These are phyloP conservation scores for Drosophila bocki DNA, from an alignment of 1,140 invertebrate species.

Conservation along the genomic window DNA sequence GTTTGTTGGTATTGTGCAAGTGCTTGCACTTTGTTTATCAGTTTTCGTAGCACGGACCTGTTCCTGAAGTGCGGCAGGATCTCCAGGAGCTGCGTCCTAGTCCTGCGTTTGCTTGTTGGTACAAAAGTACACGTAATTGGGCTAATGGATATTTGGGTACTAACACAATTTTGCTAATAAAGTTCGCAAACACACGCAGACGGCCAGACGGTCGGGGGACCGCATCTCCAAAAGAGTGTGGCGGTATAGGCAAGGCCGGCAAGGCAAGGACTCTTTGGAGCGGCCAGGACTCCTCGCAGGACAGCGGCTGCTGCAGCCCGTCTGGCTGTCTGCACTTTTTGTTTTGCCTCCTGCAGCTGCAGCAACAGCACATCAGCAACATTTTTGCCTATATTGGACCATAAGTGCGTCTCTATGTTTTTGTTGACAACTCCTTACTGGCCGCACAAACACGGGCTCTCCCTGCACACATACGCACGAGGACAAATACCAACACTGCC, in stretches of 20 bases:
- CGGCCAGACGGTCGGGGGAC: conserved; percentile 2
- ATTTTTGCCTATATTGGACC: conserved; percentile 67
- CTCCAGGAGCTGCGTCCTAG: conserved; percentile 16
- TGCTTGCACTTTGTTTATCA: conserved; percentile 71
- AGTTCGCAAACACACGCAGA: conserved; percentile 76
- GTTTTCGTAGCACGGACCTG: conserved; percentile 28
- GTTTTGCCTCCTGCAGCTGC: conserved; percentile 51
- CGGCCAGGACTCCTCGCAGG: conserved; percentile 15
- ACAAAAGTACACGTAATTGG: conserved; percentile 82
- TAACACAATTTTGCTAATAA: conserved; percentile 83
- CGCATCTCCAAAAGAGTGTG: conserved; percentile 40
- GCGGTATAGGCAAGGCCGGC: conserved; percentile 43
- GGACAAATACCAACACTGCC: conserved; percentile 18
- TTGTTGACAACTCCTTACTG: conserved; percentile 79
- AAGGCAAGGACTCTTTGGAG: conserved; percentile 23
- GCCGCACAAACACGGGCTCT: conserved; percentile 43
- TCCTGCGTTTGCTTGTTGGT: conserved; percentile 38
- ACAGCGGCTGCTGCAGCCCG: conserved; percentile 31
- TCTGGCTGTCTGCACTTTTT: conserved; percentile 63
- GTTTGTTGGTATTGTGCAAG: conserved; percentile 64
- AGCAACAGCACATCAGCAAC: conserved; percentile 48
- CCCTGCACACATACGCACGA: conserved; percentile 16
- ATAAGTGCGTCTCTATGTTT: conserved; percentile 80
- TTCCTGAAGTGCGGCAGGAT: conserved; percentile 27
- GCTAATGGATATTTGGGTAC: conserved; percentile 83